Evolutionary conservation across 2,888 invertebrate species (phyloP), one percentile per base, ranked within the genome.

Genomic region (Hyles lineata): DNA sequence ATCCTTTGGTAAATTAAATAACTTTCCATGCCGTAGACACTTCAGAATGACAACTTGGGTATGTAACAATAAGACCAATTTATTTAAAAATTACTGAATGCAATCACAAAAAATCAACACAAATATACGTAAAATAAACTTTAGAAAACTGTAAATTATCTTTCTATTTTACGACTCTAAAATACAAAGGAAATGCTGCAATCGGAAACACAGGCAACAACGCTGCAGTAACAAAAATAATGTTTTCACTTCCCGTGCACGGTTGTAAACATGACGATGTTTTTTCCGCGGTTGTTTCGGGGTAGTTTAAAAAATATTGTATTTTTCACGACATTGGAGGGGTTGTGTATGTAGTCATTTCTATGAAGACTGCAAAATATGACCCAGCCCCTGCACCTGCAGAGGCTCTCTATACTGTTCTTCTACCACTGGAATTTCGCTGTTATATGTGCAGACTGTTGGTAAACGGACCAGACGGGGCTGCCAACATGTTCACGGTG

Each of bases 201-300:
- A 21, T 63, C 21, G 35, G 63, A 43, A 43, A 21, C n/a, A 15
- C 32, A n/a, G 63, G 63, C 19, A 63, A 35, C 35, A 4, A 21
- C 3, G n/a, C n/a, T n/a, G 21, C 11, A 43, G 63, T 43, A 43
- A 63, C 63, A 63, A 63, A 63, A 63, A 63, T 63, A 63, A 63
- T 63, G 43, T 35, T 43, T 63, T 9, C 21, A 21, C n/a, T 43
- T 21, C 63, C 43, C 19, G 0, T 21, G 43, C 43, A n/a, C n/a
- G 21, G 21, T 32, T 43, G 43, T 63, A 3, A 63, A 17, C 23
- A 25, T 60, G 17, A 9, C 25, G 4, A 23, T 60, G 60, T 59
- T 59, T 59, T n/a, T 19, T 58, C 9, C n/a, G 7, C 9, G 3
- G 23, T 11, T 21, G 58, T 59, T 23, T 59, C 23, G 59, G 21